Percentiles rank a stretch among this genome's conserved stretches.
Evolutionary conservation across 2,113 vertebrate species (phyloP).

Genomic region (Myiozetetes cayanensis): DNA sequence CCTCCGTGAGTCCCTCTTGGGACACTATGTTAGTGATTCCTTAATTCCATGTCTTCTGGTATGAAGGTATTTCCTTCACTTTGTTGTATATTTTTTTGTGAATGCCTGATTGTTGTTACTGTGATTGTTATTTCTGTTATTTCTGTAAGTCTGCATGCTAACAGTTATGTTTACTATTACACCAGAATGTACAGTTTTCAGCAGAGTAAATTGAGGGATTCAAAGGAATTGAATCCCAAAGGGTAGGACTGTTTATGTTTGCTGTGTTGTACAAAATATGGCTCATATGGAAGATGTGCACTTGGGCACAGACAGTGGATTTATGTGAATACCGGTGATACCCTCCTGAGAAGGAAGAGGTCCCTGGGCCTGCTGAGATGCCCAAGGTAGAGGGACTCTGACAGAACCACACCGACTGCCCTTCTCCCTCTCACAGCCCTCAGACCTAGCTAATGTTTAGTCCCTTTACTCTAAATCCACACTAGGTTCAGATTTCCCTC

Average conservation of each 20-base stretch:
- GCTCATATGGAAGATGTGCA: not conserved
- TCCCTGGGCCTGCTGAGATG: not conserved
- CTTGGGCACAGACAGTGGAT: not conserved
- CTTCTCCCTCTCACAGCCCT: not conserved
- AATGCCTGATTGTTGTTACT: not conserved
- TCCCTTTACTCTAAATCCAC: not conserved
- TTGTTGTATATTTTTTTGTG: not conserved
- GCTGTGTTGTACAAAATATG: fast-evolving
- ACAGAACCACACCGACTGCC: not conserved
- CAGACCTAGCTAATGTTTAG: not conserved
- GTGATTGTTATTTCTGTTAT: fast-evolving
- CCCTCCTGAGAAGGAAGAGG: not conserved
- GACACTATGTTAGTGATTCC: not conserved
- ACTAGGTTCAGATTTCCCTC: not conserved
- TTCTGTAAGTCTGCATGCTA: not conserved
- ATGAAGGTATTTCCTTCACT: not conserved
- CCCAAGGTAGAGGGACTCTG: not conserved
- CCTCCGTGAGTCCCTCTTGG: not conserved
- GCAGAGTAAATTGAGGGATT: not conserved
- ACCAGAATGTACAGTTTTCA: not conserved
- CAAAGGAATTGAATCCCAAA: not conserved
- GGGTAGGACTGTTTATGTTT: not conserved
- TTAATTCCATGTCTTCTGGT: not conserved
- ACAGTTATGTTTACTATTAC: not conserved
- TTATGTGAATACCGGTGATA: not conserved